Base-by-base conservation (phyloP, 2,888 invertebrate genomes). In the Cataglyphis cursor region DNA sequence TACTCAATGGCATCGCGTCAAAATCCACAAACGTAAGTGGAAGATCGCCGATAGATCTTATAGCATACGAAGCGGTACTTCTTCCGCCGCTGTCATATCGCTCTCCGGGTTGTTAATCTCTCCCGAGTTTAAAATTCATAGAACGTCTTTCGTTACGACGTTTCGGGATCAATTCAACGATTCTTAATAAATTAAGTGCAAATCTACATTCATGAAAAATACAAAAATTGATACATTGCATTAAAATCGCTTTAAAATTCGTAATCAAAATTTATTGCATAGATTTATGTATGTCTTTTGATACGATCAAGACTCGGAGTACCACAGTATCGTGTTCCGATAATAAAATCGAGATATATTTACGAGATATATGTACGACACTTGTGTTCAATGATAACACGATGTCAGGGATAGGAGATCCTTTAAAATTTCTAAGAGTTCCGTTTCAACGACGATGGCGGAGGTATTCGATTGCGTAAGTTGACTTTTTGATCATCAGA, bases 1-100 rank as follows among this genome's bases (percentile, higher is more conserved):
- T 88, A 83, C 70, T 80, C 68, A 75, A 81, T 81, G 51, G 51
- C 51, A 59, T 78, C 72, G 59, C 59, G 78, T 80, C 72, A 80
- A 80, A 70, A 80, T 70, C 72, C 72, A 72, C 59, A 59, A 72
- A 78, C 41, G 78, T 80, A 80, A 80, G 78, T 80, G 72, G 59
- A 59, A 80, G 57, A 80, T 80, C 72, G 31, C 72, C 78, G 59
- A 70, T 57, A 12, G 78, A 51, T 68, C 38, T 15, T 15, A 51
- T 51, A 4, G 21, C n/a, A 12, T 10, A 31, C 68, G 57, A 41
- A 54, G 44, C 24, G 9, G 31, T 31, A 15, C 65, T 54, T 62
- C 21, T 64, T 31, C 31, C 31, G 21, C 54, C 28, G 12, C 12
- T 18, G 28, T 51, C 41, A 21, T 54, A 54, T 76, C 68, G 54